phyloP scores from a whole-genome alignment of 2,113 vertebrate species.

The Hoplias malabaricus region DNA sequence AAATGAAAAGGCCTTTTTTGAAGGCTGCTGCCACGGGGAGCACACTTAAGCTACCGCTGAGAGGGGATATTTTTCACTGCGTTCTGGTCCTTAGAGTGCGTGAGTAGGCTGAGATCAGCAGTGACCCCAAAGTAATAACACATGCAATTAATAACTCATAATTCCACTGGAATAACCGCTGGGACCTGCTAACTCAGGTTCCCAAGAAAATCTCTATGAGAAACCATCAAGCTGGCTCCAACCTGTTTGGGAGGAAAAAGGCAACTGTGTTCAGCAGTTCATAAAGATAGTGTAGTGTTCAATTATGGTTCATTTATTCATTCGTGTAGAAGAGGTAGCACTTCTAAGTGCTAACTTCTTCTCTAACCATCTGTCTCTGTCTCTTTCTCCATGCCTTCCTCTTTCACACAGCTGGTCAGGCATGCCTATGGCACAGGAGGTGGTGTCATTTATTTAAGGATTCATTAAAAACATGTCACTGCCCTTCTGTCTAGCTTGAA shows the following conservation, averaged over 20 bases:
- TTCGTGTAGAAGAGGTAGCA: not conserved
- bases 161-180: not conserved
- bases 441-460: conserved; percentile 70
- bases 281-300: not conserved
- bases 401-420: conserved; percentile 40
- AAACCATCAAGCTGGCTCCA: not conserved
- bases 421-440: conserved; percentile 64
- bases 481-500: conserved; percentile 64
- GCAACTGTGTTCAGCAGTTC: not conserved
- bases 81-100: not conserved
- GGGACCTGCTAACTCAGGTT: not conserved
- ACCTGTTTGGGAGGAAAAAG: not conserved
- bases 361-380: not conserved
- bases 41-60: not conserved
- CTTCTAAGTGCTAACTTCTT: not conserved
- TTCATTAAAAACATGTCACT: conserved; percentile 72
- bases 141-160: conserved; percentile 38
- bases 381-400: not conserved
- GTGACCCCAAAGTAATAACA: conserved; percentile 30
- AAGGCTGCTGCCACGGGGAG: conserved; percentile 39
- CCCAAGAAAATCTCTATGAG: not conserved
- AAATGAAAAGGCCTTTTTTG: conserved; percentile 47
- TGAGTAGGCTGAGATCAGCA: conserved; percentile 24
- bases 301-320: not conserved
- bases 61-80: not conserved